Base-by-base conservation (phyloP, 2,888 invertebrate genomes). In the Caradrina clavipalpis region DNA sequence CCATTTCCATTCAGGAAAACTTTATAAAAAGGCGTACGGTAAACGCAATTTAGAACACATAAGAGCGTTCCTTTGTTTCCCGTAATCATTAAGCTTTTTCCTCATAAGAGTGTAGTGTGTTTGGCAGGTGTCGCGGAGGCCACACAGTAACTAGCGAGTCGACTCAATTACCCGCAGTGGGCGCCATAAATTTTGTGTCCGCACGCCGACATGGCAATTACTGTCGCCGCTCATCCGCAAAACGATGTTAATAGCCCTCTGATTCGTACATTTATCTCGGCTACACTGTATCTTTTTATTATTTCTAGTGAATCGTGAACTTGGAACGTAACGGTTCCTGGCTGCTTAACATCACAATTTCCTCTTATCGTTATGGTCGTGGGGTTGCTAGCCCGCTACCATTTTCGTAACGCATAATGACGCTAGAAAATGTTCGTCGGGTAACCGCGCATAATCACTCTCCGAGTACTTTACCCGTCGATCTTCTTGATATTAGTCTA, bases 161-260 rank as follows among this genome's bases (percentile, higher is more conserved):
- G 90, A 92, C 93, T 94, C 93, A 94, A 94, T 95, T 94, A 94
- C 89, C 90, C 89, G 87, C 89, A 89, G 87, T 88, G 92, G 83
- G 89, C 83, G 90, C 93, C 89, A 94, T 95, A 95, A 94, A 95
- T 95, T 93, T 91, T 88, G 88, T 89, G 93, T 90, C 93, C 92
- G 90, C 92, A 91, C 91, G 90, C 93, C 93, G 93, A 93, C 94
- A 93, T 92, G 93, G 92, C 95, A 94, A 95, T 95, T 95, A 95
- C 94, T 95, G 95, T 94, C 95, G 91, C 91, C 94, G 91, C 92
- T 95, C 95, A 94, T 95, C 95, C 94, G 93, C 93, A 94, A 94
- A 94, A 94, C 94, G 93, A 92, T 92, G 93, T 93, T 94, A 94
- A 95, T 95, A 94, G 93, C 91, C 88, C 94, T 90, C 90, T 93